These are phyloP conservation scores for Bos taurus DNA, from an alignment of 2,113 vertebrate genomes.

Conservation along the genomic window DNA sequence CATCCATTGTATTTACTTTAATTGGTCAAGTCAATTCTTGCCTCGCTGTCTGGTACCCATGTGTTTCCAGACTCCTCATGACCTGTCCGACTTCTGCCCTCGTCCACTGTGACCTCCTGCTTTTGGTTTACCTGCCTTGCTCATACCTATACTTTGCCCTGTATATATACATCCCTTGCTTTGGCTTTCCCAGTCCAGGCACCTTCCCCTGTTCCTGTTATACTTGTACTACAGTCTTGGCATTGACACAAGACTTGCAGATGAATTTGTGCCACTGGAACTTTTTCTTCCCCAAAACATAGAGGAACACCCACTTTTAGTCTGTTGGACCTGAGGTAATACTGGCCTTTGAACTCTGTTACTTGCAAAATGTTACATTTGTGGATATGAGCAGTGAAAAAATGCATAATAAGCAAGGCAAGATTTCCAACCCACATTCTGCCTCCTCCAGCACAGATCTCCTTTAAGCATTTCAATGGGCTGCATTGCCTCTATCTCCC, in stretches of 20 bases:
- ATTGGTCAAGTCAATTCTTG: not conserved
- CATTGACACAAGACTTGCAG: conserved; percentile 13
- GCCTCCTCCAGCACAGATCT: not conserved
- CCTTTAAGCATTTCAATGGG: not conserved
- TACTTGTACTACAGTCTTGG: conserved; percentile 6
- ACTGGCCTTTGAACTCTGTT: not conserved
- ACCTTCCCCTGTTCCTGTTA: not conserved
- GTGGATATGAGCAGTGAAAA: not conserved
- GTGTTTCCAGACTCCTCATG: not conserved
- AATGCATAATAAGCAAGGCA: not conserved
- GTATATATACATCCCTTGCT: not conserved
- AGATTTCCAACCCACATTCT: not conserved
- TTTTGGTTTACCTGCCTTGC: not conserved
- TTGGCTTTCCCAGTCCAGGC: not conserved
- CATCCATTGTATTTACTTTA: not conserved
- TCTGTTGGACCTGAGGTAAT: conserved; percentile 32
- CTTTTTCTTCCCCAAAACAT: conserved; percentile 7
- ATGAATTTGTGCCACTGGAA: conserved; percentile 28
- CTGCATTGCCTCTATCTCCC: not conserved
- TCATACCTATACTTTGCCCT: not conserved
- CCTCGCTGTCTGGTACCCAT: not conserved
- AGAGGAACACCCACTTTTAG: not conserved
- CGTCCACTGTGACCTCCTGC: not conserved
- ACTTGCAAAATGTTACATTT: conserved; percentile 30
- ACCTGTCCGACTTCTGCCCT: not conserved